These are phyloP conservation scores for Chitala chitala DNA, from an alignment of 2,113 vertebrate genomes.

Conservation along the genomic window DNA sequence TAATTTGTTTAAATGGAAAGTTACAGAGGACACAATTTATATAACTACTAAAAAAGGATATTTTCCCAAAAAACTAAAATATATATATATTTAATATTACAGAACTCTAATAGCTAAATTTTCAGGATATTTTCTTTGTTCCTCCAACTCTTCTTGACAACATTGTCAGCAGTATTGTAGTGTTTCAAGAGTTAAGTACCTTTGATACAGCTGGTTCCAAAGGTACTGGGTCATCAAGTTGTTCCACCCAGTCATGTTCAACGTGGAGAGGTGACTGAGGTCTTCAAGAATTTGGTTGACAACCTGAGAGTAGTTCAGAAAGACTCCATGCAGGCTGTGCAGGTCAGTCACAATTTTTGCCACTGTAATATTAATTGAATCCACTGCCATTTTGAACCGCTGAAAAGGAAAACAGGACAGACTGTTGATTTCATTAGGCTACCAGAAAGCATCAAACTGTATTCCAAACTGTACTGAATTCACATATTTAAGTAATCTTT, in stretches of 20 bases:
- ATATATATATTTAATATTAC: background rate
- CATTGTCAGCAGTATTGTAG: background rate
- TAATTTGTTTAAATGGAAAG: background rate
- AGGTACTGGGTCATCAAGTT: slow-evolving; percentile 44
- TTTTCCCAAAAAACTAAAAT: background rate
- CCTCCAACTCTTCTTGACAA: no score
- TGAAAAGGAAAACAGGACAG: slow-evolving; percentile 26
- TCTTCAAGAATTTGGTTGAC: slow-evolving; percentile 34
- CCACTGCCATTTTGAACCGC: slow-evolving; percentile 35
- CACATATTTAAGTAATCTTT: no score
- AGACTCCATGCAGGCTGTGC: slow-evolving; percentile 43
- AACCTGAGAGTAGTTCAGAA: slow-evolving; percentile 31
- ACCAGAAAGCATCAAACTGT: no score
- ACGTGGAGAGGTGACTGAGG: slow-evolving; percentile 37
- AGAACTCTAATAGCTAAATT: no score
- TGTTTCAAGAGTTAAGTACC: slow-evolving; percentile 41
- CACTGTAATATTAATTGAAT: slow-evolving; percentile 39
- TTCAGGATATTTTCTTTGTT: no score
- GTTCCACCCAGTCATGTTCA: slow-evolving; percentile 22
- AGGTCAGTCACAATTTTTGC: slow-evolving; percentile 45
- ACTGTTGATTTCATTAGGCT: no score
- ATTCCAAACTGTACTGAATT: no score
- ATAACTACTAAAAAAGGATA: background rate
- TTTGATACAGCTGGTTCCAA: slow-evolving; percentile 39
- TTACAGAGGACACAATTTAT: background rate